Base-by-base conservation (phyloP, 2,888 invertebrate species). In the Cynaeus angustus region DNA sequence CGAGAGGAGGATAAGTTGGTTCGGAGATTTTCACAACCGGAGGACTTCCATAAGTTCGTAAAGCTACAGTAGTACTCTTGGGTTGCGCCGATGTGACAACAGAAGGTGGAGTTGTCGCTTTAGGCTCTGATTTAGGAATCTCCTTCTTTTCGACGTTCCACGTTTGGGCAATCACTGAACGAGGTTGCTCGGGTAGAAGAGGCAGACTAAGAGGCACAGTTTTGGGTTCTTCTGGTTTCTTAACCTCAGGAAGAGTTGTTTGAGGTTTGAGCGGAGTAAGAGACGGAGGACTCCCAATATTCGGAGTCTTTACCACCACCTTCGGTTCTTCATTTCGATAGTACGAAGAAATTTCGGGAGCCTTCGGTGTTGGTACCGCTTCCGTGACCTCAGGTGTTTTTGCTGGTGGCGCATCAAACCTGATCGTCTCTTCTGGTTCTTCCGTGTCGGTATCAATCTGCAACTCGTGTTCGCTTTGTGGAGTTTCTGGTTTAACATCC, bases 391-490 rank as follows among this genome's bases (percentile, higher is more conserved):
- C 87, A 3, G 86, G 85, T 12, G 86, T 85, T 72, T 84, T 84
- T 0, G 86, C 84, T 46, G 86, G 84, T 46, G 82, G 81, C 73
- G 87, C 87, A 58, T 87, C 85, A 48, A 86, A 81, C 71, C 87
- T 86, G 26, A 83, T 73, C 43, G 82, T 82, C 80, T 92, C 92
- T 55, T 91, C 90, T 30, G 87, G 86, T 80, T 95, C 94, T 80
- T 95, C 95, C 6, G 93, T 94, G 78, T 95, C 95, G 0, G 94
- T 94, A 82, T 95, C 95, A 68, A 95, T 95, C 83, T 94, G 91
- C 14, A 94, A 85, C 79, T 94, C 94, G 79, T 91, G 91, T 80
- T 94, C 95, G 46, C 95, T 94, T 77, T 93, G 92, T 3, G 95
- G 95, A 0, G 95, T 95, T 67, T 94, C 94, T 0, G 93, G 94